Evolutionary conservation across 2,113 vertebrate species (phyloP).

Genomic region (Donacobius atricapilla): DNA sequence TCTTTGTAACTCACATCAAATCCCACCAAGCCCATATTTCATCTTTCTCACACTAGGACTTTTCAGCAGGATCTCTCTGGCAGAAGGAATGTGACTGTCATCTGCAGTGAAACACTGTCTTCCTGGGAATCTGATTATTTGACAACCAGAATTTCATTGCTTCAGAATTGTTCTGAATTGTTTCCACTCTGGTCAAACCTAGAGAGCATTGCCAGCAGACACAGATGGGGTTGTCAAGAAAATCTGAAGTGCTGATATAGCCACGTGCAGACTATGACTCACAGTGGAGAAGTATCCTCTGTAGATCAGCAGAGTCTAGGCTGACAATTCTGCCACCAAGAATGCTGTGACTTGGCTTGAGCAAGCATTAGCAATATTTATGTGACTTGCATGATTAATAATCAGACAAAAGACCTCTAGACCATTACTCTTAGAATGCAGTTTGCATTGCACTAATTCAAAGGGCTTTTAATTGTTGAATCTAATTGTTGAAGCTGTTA

Average conservation of each 20-base stretch:
- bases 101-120: neutral
- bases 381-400: neutral
- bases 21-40: neutral
- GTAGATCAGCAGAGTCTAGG: neutral
- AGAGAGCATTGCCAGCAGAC: neutral
- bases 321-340: slow-evolving; percentile 35
- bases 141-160: slow-evolving; percentile 13
- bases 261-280: slow-evolving; percentile 59
- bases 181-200: slow-evolving; percentile 52
- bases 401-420: neutral
- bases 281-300: slow-evolving; percentile 25
- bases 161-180: slow-evolving; percentile 37
- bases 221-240: slow-evolving; percentile 55
- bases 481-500: no score
- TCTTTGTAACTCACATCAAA: neutral
- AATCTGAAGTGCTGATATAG: slow-evolving; percentile 54
- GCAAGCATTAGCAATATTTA: neutral
- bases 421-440: neutral
- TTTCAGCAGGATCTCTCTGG: neutral
- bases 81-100: neutral
- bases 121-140: slow-evolving; percentile 25
- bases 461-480: neutral
- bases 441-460: neutral
- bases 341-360: neutral
- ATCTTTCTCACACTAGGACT: neutral